These are phyloP conservation scores for Caenorhabditis japonica DNA, from an alignment of 2,888 invertebrate genomes.

Conservation along the genomic window DNA sequence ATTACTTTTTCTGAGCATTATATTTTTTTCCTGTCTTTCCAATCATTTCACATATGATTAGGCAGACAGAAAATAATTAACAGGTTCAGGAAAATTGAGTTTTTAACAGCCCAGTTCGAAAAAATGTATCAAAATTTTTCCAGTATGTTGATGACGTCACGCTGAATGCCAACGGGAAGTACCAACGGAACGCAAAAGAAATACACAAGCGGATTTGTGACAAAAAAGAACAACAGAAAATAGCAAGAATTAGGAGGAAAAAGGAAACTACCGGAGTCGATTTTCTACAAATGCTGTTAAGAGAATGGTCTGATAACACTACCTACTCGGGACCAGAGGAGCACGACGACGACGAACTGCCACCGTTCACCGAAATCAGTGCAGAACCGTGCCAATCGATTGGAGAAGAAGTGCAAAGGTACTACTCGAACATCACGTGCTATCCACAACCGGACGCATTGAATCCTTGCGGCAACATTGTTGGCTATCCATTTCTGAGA, in stretches of 20 bases:
- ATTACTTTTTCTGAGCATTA: too few relatives aligned
- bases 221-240: slow-evolving; percentile 25
- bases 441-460: slow-evolving; percentile 85
- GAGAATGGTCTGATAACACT: slow-evolving; percentile 36
- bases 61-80: too few relatives aligned
- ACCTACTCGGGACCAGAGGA: slow-evolving; percentile 40
- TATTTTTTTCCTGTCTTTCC: not conserved
- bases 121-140: too few relatives aligned
- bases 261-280: slow-evolving; percentile 12
- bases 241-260: slow-evolving; percentile 15
- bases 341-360: slow-evolving; percentile 46
- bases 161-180: slow-evolving; percentile 54
- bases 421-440: slow-evolving; percentile 70
- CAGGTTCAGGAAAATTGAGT: too few relatives aligned
- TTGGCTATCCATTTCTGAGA: slow-evolving; percentile 81
- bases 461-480: slow-evolving; percentile 91
- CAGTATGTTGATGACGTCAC: slow-evolving; percentile 60
- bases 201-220: slow-evolving; percentile 64
- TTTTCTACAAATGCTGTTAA: slow-evolving; percentile 36
- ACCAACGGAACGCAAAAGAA: slow-evolving; percentile 59
- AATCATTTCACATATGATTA: too few relatives aligned
- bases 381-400: slow-evolving; percentile 57
- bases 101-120: too few relatives aligned
- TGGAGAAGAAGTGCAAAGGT: slow-evolving; percentile 48
- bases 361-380: slow-evolving; percentile 56